These are phyloP conservation scores for Hyles vespertilio DNA, from an alignment of 1,140 invertebrate species.

Conservation along the genomic window DNA sequence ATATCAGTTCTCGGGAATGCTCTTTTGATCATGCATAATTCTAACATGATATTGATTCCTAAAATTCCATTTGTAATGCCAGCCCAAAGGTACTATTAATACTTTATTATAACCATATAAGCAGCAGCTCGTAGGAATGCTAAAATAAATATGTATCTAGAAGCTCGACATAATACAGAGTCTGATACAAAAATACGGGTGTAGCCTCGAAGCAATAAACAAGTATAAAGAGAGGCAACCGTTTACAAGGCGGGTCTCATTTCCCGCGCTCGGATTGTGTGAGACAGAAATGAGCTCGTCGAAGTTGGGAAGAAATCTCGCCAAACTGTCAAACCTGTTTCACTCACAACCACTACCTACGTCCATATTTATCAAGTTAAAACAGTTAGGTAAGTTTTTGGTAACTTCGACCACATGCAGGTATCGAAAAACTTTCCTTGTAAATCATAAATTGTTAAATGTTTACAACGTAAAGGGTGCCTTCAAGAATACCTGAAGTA, in stretches of 20 bases:
- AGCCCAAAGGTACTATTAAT: too few species aligned
- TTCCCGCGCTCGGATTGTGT: constrained; percentile 12
- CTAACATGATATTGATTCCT: too few species aligned
- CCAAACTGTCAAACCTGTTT: constrained; percentile 26
- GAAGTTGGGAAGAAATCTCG: constrained; percentile 18
- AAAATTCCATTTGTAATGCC: too few species aligned
- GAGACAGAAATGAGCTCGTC: constrained; percentile 18
- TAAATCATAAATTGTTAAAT: constrained; percentile 13
- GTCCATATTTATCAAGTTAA: constrained; percentile 8
- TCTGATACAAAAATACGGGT: not conserved
- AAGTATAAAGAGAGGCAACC: constrained; percentile 9
- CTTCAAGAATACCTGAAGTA: too few species aligned
- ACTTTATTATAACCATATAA: too few species aligned
- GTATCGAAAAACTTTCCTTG: constrained; percentile 11
- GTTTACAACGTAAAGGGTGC: too few species aligned
- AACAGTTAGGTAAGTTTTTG: not conserved
- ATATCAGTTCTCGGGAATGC: too few species aligned
- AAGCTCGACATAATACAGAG: too few species aligned
- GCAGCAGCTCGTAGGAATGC: too few species aligned
- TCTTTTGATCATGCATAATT: too few species aligned
- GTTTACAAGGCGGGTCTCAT: constrained; percentile 7
- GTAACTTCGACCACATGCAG: too few species aligned
- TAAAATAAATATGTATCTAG: too few species aligned
- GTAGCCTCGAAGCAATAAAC: constrained; percentile 6
- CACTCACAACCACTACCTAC: constrained; percentile 18